A percentile compares a stretch with the other conserved stretches of the same genome.
phyloP scores from a whole-genome alignment of 2,888 invertebrate genomes.

The Pachymerium ferrugineum region DNA sequence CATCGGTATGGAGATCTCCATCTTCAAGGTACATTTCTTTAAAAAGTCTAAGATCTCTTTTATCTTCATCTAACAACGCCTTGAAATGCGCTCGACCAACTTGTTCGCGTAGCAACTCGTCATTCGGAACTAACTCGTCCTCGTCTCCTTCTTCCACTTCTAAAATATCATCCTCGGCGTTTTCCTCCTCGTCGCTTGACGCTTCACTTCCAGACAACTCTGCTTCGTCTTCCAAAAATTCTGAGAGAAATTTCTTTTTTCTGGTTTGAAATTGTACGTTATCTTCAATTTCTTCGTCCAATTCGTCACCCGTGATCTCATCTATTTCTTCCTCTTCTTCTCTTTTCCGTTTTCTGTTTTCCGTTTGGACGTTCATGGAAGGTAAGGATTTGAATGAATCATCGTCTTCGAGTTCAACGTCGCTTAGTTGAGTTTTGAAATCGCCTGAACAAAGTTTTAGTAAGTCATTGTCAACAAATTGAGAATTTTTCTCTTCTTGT shows the following conservation, averaged over 20 bases:
- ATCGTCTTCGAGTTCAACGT: not conserved
- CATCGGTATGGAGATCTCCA: conserved; percentile 73
- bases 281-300: conserved; percentile 34
- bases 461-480: not conserved
- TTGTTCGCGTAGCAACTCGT: conserved; percentile 68
- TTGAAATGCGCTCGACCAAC: conserved; percentile 80
- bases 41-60: conserved; percentile 71
- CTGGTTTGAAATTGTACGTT: conserved; percentile 31
- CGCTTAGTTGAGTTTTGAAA: not conserved
- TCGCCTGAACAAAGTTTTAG: not conserved
- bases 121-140: conserved; percentile 64
- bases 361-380: not conserved
- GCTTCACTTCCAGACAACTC: conserved; percentile 86
- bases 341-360: conserved; percentile 36
- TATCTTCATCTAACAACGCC: conserved; percentile 72
- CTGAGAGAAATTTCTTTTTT: conserved; percentile 43
- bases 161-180: conserved; percentile 61
- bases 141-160: conserved; percentile 79
- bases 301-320: conserved; percentile 36
- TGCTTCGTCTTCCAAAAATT: conserved; percentile 84
- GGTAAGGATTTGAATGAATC: too few species aligned
- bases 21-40: conserved; percentile 85
- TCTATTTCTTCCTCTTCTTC: not conserved
- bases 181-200: conserved; percentile 79
- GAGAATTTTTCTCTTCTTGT: not conserved